Conservation (phyloP, 2,888 invertebrate genomes). For the Nematopogon swammerdamellus region DNA sequence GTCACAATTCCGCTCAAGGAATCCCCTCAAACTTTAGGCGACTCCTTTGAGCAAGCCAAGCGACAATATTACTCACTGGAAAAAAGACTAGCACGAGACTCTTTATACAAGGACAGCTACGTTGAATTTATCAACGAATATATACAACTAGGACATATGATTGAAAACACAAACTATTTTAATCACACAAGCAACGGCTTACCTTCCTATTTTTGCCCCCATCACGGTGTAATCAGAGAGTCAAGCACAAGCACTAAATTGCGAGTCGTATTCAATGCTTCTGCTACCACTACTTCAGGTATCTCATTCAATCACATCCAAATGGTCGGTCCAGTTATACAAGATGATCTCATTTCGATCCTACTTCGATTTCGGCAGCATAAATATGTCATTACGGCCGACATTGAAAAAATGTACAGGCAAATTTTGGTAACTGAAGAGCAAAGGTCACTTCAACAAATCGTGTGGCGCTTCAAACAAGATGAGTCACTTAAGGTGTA, state of each 20-base stretch:
- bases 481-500: not conserved
- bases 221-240: constrained; percentile 7
- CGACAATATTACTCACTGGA: constrained; percentile 3
- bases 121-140: constrained; percentile 4
- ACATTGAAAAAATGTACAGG: constrained; percentile 9
- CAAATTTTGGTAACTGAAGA: constrained; percentile 5
- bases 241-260: constrained; percentile 7
- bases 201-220: constrained; percentile 4
- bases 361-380: constrained; percentile 7
- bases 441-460: constrained; percentile 7
- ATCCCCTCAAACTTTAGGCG: not conserved
- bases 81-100: not conserved
- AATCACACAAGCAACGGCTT: not conserved
- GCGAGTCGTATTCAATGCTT: constrained; percentile 7
- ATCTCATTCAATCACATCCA: constrained; percentile 5
- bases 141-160: constrained; percentile 2
- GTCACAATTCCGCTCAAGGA: constrained; percentile 3
- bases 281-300: constrained; percentile 2
- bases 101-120: not conserved
- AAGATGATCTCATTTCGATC: constrained; percentile 3
- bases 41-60: constrained; percentile 2
- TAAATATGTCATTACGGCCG: constrained; percentile 5
- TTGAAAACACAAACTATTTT: constrained; percentile 1
- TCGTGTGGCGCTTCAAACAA: constrained; percentile 5
- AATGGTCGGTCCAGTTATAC: constrained; percentile 3